Base-by-base conservation (phyloP, 92 coral and sea anemone species). In the Galaxea fascicularis region DNA sequence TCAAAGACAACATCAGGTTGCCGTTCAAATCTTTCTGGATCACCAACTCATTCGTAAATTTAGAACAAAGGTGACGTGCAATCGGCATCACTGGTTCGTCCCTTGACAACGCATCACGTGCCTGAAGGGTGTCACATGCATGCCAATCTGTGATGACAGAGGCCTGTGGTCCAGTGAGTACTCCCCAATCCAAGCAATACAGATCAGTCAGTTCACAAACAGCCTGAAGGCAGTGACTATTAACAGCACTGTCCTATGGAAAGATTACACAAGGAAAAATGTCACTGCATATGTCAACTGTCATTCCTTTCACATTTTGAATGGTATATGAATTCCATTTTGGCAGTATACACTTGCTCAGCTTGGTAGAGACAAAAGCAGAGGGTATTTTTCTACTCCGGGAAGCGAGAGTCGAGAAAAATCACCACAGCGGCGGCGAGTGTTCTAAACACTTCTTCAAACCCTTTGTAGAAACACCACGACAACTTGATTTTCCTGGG, bases 131-230 rank as follows among this genome's bases (percentile, higher is more conserved):
- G 57, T 81, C 74, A 67, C 47, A 74, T n/a, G 63, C 66, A 14
- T 47, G 53, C 62, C n/a, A 44, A 20, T 87, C 83, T n/a, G 73
- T 58, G 79, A 54, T 44, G 58, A 41, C 77, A 30, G 80, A 28
- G n/a, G 63, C 80, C 25, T 53, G 31, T 49, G 70, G 80, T 30
- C 51, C 91, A 4, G 86, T 86, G 44, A 92, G 51, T 1, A 92
- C 92, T 20, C 95, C 95, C 95, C 92, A 89, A 80, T 92, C 95
- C 26, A 92, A 77, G 22, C 87, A 78, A 35, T 59, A 86, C 70
- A 92, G 86, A 26, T 85, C 74, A 10, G 49, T 11, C 21, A 92
- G 88, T 59, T 79, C 25, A 60, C 82, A 80, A n/a, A 89, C 88
- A 1, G 88, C 78, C 41, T 76, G 63, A 22, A 92, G 84, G 46